Evolutionary conservation across 2,797 vertebrate genomes (phyloP).

Genomic region (Hydrophis major): DNA sequence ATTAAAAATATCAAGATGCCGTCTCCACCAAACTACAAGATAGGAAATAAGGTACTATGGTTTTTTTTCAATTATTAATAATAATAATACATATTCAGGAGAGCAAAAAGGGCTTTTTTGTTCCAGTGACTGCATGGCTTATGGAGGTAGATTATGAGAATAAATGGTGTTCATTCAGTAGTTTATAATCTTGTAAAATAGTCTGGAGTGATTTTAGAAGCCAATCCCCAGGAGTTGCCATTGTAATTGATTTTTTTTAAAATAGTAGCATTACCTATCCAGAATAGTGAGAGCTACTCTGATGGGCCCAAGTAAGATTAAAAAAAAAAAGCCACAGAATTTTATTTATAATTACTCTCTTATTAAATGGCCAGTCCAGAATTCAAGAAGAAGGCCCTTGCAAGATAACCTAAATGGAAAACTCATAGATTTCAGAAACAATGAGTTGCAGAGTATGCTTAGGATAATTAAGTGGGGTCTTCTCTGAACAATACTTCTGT

Average conservation of each 20-base stretch:
- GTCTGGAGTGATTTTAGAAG: not conserved
- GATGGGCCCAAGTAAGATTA: not conserved
- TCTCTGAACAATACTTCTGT: not conserved
- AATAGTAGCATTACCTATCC: not conserved
- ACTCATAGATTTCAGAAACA: not conserved
- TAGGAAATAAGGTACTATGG: slow-evolving; percentile 86
- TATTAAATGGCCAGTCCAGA: not conserved
- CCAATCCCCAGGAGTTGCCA: not conserved
- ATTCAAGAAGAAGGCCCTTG: not conserved
- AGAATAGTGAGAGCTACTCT: not conserved
- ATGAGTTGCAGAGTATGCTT: not conserved
- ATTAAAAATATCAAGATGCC: slow-evolving; percentile 89
- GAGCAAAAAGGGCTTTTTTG: not conserved
- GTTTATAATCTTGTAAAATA: not conserved
- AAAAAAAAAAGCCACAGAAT: not conserved
- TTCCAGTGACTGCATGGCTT: not conserved
- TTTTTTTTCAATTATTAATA: not conserved
- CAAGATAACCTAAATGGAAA: not conserved
- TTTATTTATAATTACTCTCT: not conserved
- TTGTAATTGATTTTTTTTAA: not conserved
- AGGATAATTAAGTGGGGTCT: not conserved
- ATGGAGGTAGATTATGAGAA: not conserved
- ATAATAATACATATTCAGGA: not conserved
- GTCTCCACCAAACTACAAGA: slow-evolving; percentile 87
- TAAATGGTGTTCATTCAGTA: not conserved